Evolutionary conservation across 2,113 vertebrate species (phyloP), one percentile per base, ranked within the genome.

Genomic region (Chauna torquata): DNA sequence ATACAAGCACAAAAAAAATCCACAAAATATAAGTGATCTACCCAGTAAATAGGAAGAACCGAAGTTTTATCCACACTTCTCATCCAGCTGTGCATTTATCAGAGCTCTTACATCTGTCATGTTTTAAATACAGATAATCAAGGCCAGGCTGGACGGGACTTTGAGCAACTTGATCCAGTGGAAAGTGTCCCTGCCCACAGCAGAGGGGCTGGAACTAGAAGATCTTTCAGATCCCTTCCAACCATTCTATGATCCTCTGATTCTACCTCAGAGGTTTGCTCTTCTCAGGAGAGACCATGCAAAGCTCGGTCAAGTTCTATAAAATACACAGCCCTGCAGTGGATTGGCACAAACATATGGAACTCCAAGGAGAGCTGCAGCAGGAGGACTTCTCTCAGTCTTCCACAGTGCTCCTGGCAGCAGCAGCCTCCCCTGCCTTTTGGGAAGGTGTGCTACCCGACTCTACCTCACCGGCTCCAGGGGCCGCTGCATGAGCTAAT

Each of bases 311-410:
- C 74, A 65, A 57, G 20, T 38, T 81, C 55, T 65, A 70, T 8
- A 75, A 57, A 85, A 77, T 2, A 10, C 36, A 42, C 1, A 38
- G 52, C 16, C 18, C 44, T 36, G 9, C 10, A 49, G 27, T 36
- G 44, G 44, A 34, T 49, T 0, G 0, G 27, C 34, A 84, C 47
- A 79, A 92, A 66, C 47, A 55, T 16, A 23, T 0, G 0, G 66
- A 75, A 30, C 1, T 2, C 36, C 70, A 45, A 69, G 40, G 61
- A 44, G 65, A 74, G 62, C 58, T 54, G 25, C 24, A 40, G 28
- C 5, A 77, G 58, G n/a, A 74, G 42, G 45, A 62, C 18, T 61
- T 52, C 65, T 44, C 3, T 0, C 0, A 2, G n/a, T 11, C 13
- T 49, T 30, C 24, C 23, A 8, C 1, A 0, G 52, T 57, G 44